Evolutionary conservation across 2,888 invertebrate genomes (phyloP), one percentile per base, ranked within the genome.

Genomic region (Siphlonurus alternatus): DNA sequence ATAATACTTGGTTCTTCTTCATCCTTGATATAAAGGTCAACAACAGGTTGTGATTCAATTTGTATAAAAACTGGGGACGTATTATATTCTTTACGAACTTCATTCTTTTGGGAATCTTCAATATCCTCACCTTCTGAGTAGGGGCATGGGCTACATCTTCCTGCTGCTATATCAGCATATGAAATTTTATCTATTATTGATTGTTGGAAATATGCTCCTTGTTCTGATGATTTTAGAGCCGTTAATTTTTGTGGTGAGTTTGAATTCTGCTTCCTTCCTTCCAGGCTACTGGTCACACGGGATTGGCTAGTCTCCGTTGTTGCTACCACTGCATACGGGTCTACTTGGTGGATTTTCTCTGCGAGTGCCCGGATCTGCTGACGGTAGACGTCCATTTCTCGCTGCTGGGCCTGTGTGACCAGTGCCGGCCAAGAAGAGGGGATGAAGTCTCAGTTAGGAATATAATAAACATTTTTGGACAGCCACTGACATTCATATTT

Each of bases 111-210:
- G 23, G 59, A 23, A 15, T 63, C 63, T 25, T 25, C n/a, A 19
- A 5, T 59, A n/a, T 63, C 63, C 19, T 25, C 59, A 63, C 25
- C 10, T 38, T 71, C 69, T 63, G 70, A 71, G 59, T 74, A 72
- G 63, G 76, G 76, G 66, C 71, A 73, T 22, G 77, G 78, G 69
- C 76, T 78, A 64, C 76, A 78, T 71, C 78, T 73, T 70, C 86
- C 84, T 72, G 87, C 83, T 71, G 86, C 81, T 73, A 88, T 86
- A 74, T 84, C 87, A 70, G 87, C 85, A 77, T 86, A 87, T 19
- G 78, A 75, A 64, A 70, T 69, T 61, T 69, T 69, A 3, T 67
- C 68, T 38, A 59, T 25, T 22, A 20, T 10, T 24, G 53, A 59
- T 18, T 61, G 23, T 24, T 24, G 19, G 54, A 38, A 61, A 23